Conservation (phyloP, 2,888 invertebrate species). For the Epistrophe grossulariae region DNA sequence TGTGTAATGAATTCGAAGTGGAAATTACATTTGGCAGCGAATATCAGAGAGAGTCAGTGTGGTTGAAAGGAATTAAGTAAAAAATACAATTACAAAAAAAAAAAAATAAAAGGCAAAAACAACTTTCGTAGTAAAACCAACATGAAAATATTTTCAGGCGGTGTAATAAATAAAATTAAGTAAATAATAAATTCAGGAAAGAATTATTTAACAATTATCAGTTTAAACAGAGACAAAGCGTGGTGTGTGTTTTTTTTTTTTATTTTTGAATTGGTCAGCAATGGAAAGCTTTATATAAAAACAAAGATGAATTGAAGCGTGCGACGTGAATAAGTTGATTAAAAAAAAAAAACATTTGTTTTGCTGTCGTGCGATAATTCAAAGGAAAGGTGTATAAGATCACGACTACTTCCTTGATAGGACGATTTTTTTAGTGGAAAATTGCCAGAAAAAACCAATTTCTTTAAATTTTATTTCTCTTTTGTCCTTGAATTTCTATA, state of each 20-base stretch:
- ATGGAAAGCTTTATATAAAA: too few relatives aligned
- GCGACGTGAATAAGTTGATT: too few relatives aligned
- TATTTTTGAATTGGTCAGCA: too few relatives aligned
- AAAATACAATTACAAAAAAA: background rate
- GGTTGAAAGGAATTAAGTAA: background rate
- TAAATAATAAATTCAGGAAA: background rate
- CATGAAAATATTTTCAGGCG: background rate
- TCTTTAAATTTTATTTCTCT: background rate
- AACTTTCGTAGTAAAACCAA: background rate
- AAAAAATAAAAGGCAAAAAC: background rate
- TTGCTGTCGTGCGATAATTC: too few relatives aligned
- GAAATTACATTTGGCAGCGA: slow-evolving; percentile 7
- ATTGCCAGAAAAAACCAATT: background rate
- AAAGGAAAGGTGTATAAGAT: too few relatives aligned
- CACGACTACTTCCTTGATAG: too few relatives aligned
- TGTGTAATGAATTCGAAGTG: slow-evolving; percentile 4
- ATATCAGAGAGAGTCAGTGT: background rate
- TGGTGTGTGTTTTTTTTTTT: background rate
- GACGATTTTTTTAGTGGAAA: too few relatives aligned
- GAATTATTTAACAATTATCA: slow-evolving; percentile 14
- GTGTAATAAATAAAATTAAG: slow-evolving; percentile 12
- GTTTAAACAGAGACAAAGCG: background rate
- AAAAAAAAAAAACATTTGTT: too few relatives aligned
- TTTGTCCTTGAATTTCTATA: background rate
- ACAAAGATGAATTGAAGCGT: too few relatives aligned